Evolutionary conservation across 1,140 invertebrate genomes (phyloP).

Genomic region (Macrotrachela quadricornifera): DNA sequence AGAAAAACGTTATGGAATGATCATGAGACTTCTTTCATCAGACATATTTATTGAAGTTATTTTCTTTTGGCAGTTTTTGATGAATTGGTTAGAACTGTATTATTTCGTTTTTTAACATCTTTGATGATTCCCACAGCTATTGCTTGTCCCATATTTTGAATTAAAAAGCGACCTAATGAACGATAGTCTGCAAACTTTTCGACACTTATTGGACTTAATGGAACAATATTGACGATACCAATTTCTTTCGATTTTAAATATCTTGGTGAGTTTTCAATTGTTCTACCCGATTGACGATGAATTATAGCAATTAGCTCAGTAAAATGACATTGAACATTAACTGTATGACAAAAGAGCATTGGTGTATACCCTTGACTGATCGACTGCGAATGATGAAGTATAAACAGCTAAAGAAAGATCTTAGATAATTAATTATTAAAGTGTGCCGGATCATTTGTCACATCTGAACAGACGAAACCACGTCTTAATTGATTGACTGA

Average conservation of each 20-base stretch:
- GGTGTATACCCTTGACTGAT: slow-evolving; percentile 89
- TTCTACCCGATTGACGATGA: slow-evolving; percentile 67
- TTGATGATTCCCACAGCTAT: slow-evolving; percentile 61
- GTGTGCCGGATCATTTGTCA: slow-evolving; percentile 77
- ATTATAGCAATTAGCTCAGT: slow-evolving; percentile 86
- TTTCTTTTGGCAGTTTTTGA: too few relatives aligned
- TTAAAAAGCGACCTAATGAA: slow-evolving; percentile 87
- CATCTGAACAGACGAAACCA: slow-evolving; percentile 91
- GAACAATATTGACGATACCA: slow-evolving; percentile 68
- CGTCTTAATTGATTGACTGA: slow-evolving; percentile 89
- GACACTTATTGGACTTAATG: slow-evolving; percentile 81
- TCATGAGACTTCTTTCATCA: too few relatives aligned
- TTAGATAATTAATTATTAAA: too few relatives aligned
- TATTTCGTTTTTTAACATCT: slow-evolving; percentile 18
- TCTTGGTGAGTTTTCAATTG: slow-evolving; percentile 32
- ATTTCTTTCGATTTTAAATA: slow-evolving; percentile 81
- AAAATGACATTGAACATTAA: slow-evolving; percentile 95
- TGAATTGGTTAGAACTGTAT: too few relatives aligned
- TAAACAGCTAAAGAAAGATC: slow-evolving; percentile 41
- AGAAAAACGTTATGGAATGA: too few relatives aligned
- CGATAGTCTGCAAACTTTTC: slow-evolving; percentile 93
- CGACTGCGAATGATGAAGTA: slow-evolving; percentile 89
- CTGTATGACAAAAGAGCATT: slow-evolving; percentile 91
- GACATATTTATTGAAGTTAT: too few relatives aligned
- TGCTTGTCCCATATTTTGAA: slow-evolving; percentile 96